Evolutionary conservation across 1,140 invertebrate genomes (phyloP).

Genomic region (Palaemon carinicauda): DNA sequence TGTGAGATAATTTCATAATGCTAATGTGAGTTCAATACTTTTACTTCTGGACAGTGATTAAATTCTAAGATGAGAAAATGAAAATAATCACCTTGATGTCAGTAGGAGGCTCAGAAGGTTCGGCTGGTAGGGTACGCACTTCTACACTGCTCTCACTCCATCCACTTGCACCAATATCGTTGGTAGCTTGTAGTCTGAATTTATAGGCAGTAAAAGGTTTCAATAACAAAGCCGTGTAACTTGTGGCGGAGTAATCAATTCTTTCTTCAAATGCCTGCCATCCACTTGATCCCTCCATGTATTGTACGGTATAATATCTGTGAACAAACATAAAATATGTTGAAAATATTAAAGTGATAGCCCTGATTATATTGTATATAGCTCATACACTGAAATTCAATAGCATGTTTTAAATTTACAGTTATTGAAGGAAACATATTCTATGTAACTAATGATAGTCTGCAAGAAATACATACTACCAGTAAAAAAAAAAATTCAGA

Average conservation of each 20-base stretch:
- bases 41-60: neutral
- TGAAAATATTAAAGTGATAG: neutral
- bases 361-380: no score
- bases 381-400: no score
- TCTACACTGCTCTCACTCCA: constrained; percentile 90
- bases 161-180: constrained; percentile 92
- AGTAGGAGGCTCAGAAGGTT: constrained; percentile 80
- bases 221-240: constrained; percentile 82
- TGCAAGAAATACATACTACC: no score
- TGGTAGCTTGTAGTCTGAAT: constrained; percentile 93
- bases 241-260: constrained; percentile 82
- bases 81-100: constrained; percentile 78
- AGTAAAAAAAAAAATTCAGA: no score
- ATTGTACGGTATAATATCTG: constrained; percentile 91
- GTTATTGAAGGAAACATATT: no score
- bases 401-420: no score
- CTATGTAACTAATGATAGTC: no score
- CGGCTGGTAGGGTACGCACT: constrained; percentile 86
- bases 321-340: constrained; percentile 60
- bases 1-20: no score
- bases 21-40: neutral
- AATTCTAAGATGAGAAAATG: neutral
- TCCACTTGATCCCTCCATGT: constrained; percentile 79
- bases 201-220: constrained; percentile 91
- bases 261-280: constrained; percentile 84